Conservation (phyloP, 1,140 invertebrate genomes). For the Subanguina moxae region DNA sequence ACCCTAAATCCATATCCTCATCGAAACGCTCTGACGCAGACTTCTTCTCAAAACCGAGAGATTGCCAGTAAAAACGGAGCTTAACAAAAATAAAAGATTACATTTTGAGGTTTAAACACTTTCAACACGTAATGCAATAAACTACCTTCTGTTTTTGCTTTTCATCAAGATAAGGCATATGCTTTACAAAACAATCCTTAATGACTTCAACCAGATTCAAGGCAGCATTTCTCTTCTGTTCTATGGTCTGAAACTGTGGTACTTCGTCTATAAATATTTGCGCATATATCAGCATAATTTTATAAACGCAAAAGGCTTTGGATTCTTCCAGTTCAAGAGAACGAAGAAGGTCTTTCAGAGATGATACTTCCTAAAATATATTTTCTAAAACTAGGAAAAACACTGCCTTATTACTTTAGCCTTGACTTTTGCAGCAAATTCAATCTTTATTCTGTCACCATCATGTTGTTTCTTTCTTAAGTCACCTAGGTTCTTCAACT, state of each 20-base stretch:
- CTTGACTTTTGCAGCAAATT: slow-evolving; percentile 49
- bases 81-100: not conserved
- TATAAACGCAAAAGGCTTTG: slow-evolving; percentile 54
- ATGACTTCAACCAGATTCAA: slow-evolving; percentile 49
- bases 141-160: slow-evolving; percentile 52
- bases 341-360: slow-evolving; percentile 46
- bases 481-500: slow-evolving; percentile 47
- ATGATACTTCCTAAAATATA: slow-evolving; percentile 36
- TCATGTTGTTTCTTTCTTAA: slow-evolving; percentile 54
- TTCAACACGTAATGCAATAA: no score
- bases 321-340: slow-evolving; percentile 53
- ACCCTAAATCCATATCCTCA: slow-evolving; percentile 54
- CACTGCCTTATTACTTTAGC: slow-evolving; percentile 30
- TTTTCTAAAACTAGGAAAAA: slow-evolving; percentile 9
- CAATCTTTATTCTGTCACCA: slow-evolving; percentile 50
- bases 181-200: slow-evolving; percentile 50
- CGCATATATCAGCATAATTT: slow-evolving; percentile 40
- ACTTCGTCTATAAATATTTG: slow-evolving; percentile 37
- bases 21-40: slow-evolving; percentile 34
- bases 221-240: slow-evolving; percentile 38
- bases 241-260: slow-evolving; percentile 3
- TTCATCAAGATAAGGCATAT: slow-evolving; percentile 49
- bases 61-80: slow-evolving; percentile 48
- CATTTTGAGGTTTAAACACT: not conserved
- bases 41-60: slow-evolving; percentile 48